Evolutionary conservation across 1,140 invertebrate species (phyloP), one percentile per base, ranked within the genome.

Genomic region (Glomeris maerens): DNA sequence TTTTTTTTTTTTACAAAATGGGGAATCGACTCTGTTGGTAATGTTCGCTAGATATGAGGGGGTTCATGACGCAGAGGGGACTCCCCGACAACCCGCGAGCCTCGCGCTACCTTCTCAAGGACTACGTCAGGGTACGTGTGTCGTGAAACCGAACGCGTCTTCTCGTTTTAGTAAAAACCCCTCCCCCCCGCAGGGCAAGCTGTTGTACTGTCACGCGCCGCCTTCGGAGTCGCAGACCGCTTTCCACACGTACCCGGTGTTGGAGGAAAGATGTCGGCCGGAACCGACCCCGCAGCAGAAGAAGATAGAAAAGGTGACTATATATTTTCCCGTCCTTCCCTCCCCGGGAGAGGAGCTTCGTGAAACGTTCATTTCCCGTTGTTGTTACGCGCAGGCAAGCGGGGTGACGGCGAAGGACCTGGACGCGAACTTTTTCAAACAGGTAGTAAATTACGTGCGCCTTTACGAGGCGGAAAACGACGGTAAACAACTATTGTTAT

Each of bases 61-160:
- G 93, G 28, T 95, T 86, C 64, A 98, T 98, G 93, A 95, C 90
- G 1, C 79, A 83, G 17, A 83, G 88, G 60, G 93, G 92, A 0
- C 78, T 92, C 55, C 93, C 95, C 0, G 94, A 99, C 72, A 82
- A 83, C 66, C 78, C 91, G 0, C 73, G 93, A 47, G 81, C 91
- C 2, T 80, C 93, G 1, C 76, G 93, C 27, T 79, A 83, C 31
- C 73, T 99, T 55, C 72, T 98, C 0, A 98, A 97, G 67, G 92
- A 98, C 66, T 97, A 84, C 63, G 83, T 96, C 1, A 84, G 81
- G 58, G 69, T 66, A 57, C 55, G 65, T 57, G 29, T n/a, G n/a
- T 47, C 45, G 31, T 36, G 10, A 36, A 36, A 36, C 10, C 10
- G 31, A 17, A 36, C 10, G 31, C 31, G 10, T 36, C 31, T 17